Conservation (phyloP, 2,797 vertebrate species). For the Molossus molossus region DNA sequence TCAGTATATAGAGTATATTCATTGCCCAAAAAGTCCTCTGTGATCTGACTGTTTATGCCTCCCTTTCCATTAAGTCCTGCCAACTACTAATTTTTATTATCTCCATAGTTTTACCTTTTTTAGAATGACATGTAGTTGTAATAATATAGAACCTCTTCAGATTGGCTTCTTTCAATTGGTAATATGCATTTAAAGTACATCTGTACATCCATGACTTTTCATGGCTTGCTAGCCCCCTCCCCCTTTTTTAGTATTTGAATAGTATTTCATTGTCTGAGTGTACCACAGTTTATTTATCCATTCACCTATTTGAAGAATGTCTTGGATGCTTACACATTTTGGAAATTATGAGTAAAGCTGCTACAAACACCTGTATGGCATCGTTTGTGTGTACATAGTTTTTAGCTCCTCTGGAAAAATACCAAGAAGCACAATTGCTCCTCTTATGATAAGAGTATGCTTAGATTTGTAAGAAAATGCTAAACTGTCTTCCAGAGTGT, state of each 20-base stretch:
- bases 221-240: background rate
- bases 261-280: background rate
- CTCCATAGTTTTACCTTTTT: background rate
- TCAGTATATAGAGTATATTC: background rate
- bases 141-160: background rate
- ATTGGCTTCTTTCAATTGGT: background rate
- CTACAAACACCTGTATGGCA: background rate
- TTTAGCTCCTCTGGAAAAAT: background rate
- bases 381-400: background rate
- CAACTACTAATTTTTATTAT: background rate
- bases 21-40: background rate
- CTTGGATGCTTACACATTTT: background rate
- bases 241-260: background rate
- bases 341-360: background rate
- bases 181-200: background rate
- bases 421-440: background rate
- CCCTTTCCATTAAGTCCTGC: background rate
- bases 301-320: background rate
- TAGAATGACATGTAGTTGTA: background rate
- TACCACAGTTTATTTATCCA: background rate
- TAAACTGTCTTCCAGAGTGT: background rate
- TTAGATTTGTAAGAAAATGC: background rate
- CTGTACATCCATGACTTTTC: background rate
- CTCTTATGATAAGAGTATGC: background rate
- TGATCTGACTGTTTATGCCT: background rate